Evolutionary conservation across 2,888 invertebrate genomes (phyloP), one percentile per base, ranked within the genome.

Genomic region (Plagodis dolabraria): DNA sequence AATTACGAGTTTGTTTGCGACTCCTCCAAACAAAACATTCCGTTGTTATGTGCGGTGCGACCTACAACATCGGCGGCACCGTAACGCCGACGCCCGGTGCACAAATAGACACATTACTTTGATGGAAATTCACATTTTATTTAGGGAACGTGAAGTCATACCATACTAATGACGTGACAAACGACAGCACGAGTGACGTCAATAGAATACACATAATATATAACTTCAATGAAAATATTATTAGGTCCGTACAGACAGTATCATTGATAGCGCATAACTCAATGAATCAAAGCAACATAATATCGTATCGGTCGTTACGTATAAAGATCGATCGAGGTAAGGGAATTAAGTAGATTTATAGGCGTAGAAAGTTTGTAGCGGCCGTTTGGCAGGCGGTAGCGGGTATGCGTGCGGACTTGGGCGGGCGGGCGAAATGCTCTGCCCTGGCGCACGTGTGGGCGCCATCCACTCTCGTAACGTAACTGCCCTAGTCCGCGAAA

Each of bases 51-150:
- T 79, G 81, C 81, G 60, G 82, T 82, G 83, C 86, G 83, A 85
- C 87, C 84, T 80, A 85, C 76, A 80, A 76, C 77, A 76, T 72
- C 72, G 77, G 82, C 62, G 63, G 65, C 77, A 79, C 76, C 76
- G 74, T 77, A 74, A 84, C 88, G 85, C 84, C 86, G 80, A 87
- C 87, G 87, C 83, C 71, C 72, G 76, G 73, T 80, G 83, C 85
- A 85, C 80, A 89, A 89, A 91, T 90, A 90, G 89, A 86, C 73
- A 77, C 81, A 85, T 83, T 85, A 88, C 85, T 85, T 81, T 85
- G 86, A 82, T 87, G 84, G 79, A 86, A 86, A 89, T 86, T 81
- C 79, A 84, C 77, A 75, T 83, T 83, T 87, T 85, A 85, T 83
- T 83, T 77, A 79, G 75, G 76, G 76, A 76, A 79, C 80, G 78